A percentile compares a stretch with the other conserved stretches of the same genome.
Conservation (phyloP, 1,140 invertebrate species). For the Drosophila santomea region DNA sequence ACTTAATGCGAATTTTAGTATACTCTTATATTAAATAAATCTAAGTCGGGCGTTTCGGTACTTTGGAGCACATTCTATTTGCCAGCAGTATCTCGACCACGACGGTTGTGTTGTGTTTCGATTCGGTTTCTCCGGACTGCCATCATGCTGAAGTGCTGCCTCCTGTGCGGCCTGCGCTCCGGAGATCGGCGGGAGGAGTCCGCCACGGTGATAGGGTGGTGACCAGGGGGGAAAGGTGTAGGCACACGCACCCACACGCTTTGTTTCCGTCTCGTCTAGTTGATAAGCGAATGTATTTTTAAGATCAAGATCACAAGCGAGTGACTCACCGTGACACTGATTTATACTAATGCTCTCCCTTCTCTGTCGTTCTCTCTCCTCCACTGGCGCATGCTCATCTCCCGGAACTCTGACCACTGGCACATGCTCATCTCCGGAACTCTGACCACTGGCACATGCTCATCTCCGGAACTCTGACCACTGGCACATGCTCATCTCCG, state of each 20-base stretch:
- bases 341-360: neutral
- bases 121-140: neutral
- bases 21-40: slow-evolving; percentile 2
- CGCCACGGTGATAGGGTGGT: slow-evolving; percentile 17
- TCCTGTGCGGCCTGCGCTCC: slow-evolving; percentile 1
- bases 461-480: neutral
- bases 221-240: slow-evolving; percentile 8
- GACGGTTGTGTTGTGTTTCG: slow-evolving; percentile 15
- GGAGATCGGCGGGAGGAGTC: slow-evolving; percentile 4
- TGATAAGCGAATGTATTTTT: slow-evolving; percentile 30
- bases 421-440: no score
- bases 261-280: slow-evolving; percentile 30
- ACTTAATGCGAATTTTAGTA: slow-evolving; percentile 31
- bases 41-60: neutral
- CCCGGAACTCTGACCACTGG: no score
- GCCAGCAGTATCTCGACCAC: slow-evolving; percentile 4
- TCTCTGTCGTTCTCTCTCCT: neutral
- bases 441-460: no score
- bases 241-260: slow-evolving; percentile 63
- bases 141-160: slow-evolving; percentile 3
- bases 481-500: neutral
- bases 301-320: slow-evolving; percentile 18
- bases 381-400: neutral
- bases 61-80: neutral
- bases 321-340: slow-evolving; percentile 15